phyloP scores from a whole-genome alignment of 2,888 invertebrate genomes.

The Dicranocentrus wangi region DNA sequence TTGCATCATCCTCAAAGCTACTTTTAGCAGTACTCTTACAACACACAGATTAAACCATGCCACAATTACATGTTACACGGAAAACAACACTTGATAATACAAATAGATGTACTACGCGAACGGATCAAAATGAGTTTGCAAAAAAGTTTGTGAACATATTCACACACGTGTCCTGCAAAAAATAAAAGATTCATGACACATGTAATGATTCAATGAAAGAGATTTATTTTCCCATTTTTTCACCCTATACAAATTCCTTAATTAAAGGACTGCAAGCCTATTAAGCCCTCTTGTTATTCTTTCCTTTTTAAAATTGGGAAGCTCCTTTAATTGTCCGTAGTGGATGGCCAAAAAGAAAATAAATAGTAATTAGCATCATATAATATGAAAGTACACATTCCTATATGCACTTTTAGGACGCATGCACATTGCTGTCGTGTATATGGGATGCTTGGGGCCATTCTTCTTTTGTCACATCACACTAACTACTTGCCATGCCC shows the following conservation, averaged over 20 bases:
- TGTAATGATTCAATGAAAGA: constrained; percentile 28
- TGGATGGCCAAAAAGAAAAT: constrained; percentile 14
- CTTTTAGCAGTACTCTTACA: background rate
- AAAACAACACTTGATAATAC: background rate
- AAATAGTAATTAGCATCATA: constrained; percentile 23
- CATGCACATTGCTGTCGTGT: too few species aligned
- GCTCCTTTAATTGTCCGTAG: constrained; percentile 26
- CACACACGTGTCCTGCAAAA: constrained; percentile 17
- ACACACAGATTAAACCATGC: constrained; percentile 34
- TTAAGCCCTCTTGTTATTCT: constrained; percentile 2
- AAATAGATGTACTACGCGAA: too few species aligned
- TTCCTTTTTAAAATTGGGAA: constrained; percentile 2
- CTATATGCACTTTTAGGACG: too few species aligned
- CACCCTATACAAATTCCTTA: background rate
- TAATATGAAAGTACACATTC: too few species aligned
- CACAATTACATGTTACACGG: constrained; percentile 13
- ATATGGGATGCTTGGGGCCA: background rate
- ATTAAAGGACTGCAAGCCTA: background rate
- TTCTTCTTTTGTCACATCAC: constrained; percentile 10
- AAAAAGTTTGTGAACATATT: constrained; percentile 6
- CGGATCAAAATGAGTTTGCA: background rate
- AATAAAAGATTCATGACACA: constrained; percentile 13
- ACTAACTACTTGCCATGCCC: background rate
- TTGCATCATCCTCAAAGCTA: background rate
- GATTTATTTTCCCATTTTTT: constrained; percentile 2